phyloP scores from a whole-genome alignment of 2,797 vertebrate genomes.

The Scyliorhinus canicula region DNA sequence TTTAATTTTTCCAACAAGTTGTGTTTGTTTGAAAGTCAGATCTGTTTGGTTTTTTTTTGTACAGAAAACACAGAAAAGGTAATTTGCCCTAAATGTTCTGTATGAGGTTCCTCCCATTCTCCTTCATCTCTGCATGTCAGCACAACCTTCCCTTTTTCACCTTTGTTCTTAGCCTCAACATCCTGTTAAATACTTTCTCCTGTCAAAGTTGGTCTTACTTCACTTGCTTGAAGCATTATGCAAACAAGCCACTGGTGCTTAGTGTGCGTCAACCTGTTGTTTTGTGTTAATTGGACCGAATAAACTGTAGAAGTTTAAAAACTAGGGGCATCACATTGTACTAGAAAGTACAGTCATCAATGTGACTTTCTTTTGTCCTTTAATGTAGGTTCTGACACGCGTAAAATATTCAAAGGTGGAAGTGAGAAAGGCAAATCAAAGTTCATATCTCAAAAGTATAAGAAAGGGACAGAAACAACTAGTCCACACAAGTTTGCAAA shows the following conservation, averaged over 20 bases:
- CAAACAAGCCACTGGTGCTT: not conserved
- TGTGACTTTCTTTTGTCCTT: constrained; percentile 18
- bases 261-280: not conserved
- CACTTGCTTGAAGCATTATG: not conserved
- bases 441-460: constrained; percentile 52
- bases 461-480: constrained; percentile 51
- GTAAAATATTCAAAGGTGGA: constrained; percentile 47
- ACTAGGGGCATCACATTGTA: not conserved
- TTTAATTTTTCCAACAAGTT: not conserved
- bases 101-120: not conserved
- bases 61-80: not conserved
- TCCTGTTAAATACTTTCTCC: not conserved
- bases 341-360: not conserved
- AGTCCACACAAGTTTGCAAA: constrained; percentile 42
- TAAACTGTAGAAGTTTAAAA: not conserved
- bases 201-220: not conserved
- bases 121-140: not conserved
- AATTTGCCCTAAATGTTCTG: not conserved
- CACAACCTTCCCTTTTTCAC: not conserved
- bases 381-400: constrained; percentile 47
- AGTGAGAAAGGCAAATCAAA: constrained; percentile 47
- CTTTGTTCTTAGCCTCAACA: not conserved
- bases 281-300: not conserved
- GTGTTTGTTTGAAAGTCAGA: not conserved
- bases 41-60: not conserved